Percentiles rank a stretch among this genome's conserved stretches.
Conservation (phyloP, 2,113 vertebrate genomes). For the Tylochromis polylepis region DNA sequence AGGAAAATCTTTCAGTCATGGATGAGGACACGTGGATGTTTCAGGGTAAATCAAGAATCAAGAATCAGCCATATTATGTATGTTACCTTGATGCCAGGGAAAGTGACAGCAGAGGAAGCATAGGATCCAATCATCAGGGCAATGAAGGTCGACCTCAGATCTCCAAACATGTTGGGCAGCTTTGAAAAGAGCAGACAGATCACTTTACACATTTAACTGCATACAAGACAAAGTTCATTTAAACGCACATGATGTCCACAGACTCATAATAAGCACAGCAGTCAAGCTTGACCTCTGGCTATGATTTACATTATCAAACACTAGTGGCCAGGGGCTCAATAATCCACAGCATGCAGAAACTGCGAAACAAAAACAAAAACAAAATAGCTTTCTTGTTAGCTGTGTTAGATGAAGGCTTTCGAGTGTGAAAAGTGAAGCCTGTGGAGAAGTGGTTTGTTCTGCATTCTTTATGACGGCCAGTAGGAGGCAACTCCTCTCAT, state of each 20-base stretch:
- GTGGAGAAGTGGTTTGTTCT: no score
- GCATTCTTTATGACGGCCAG: not conserved
- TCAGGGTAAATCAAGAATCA: not conserved
- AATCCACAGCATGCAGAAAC: not conserved
- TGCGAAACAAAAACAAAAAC: not conserved
- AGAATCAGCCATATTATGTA: not conserved
- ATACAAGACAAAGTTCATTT: not conserved
- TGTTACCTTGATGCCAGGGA: slow-evolving; percentile 92
- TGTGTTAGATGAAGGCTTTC: not conserved
- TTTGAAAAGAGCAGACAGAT: slow-evolving; percentile 34
- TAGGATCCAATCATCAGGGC: slow-evolving; percentile 99
- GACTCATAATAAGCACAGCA: not conserved
- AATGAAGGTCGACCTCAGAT: slow-evolving; percentile 96
- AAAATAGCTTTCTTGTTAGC: accelerated
- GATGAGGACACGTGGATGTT: not conserved
- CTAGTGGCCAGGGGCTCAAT: not conserved
- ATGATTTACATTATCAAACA: not conserved
- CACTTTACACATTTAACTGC: not conserved
- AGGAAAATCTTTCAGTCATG: not conserved
- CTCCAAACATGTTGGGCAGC: slow-evolving; percentile 98
- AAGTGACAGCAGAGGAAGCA: slow-evolving; percentile 95
- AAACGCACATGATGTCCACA: not conserved
- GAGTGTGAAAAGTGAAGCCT: not conserved
- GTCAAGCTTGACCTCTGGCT: not conserved
- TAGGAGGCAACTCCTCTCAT: not conserved